Evolutionary conservation across 2,888 invertebrate genomes (phyloP), one percentile per base, ranked within the genome.

Genomic region (Geotrupes spiniger): DNA sequence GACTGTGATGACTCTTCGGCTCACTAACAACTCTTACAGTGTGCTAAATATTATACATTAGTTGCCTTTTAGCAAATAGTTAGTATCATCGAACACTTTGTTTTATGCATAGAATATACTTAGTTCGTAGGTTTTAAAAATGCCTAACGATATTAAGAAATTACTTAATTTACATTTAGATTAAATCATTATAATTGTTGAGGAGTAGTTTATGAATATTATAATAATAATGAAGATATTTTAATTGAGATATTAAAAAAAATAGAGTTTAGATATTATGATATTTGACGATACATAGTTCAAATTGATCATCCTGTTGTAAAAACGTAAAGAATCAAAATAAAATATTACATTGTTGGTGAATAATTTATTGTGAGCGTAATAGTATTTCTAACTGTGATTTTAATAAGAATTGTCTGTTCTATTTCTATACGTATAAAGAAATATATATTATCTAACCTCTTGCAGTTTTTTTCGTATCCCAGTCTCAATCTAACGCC

Each of bases 371-470:
- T 49, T 46, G 46, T 50, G 49, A 50, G n/a, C n/a, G n/a, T n/a
- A n/a, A 46, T 48, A 55, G 67, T 67, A 66, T 65, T 69, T 66
- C 65, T 65, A 66, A 68, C 69, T 69, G 68, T 69, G 69, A 69
- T 69, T 66, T 60, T 40, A 53, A 37, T n/a, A 46, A 47, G 55
- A 62, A 64, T 60, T 62, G 59, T 62, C 59, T 56, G 58, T 63
- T 63, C 60, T 66, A 63, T 63, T 65, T 65, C 65, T 64, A 61
- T 62, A 65, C 61, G 43, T 28, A 43, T 36, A 33, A 33, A 33
- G 36, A 46, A 50, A 48, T 43, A 40, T 36, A 45, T 46, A 50
- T 50, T 46, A 45, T 44, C 26, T 41, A 15, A 47, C 25, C 39
- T 43, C 43, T 25, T 21, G 21, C 6, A 21, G 21, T 21, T 21